A percentile compares a stretch with the other conserved stretches of the same genome.
These are phyloP conservation scores for Penelope pileata DNA, from an alignment of 2,113 vertebrate species.

Conservation along the genomic window DNA sequence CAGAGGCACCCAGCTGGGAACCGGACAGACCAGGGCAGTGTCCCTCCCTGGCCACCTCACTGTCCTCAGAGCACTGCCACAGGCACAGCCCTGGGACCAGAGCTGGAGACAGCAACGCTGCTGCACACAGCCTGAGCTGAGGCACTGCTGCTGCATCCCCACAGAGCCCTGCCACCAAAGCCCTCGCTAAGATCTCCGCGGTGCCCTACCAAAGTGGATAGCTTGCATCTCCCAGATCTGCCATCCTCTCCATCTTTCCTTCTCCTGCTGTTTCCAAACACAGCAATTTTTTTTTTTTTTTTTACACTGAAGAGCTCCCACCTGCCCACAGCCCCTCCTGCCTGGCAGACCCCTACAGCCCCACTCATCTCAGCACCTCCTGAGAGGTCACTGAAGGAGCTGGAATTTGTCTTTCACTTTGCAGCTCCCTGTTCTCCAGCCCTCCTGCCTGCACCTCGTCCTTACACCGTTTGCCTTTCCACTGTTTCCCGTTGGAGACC, in stretches of 20 bases:
- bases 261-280: background rate
- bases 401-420: background rate
- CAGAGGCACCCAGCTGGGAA: background rate
- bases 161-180: background rate
- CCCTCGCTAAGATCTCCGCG: background rate
- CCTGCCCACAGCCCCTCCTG: background rate
- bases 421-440: background rate
- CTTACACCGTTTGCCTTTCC: background rate
- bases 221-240: no score
- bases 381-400: background rate
- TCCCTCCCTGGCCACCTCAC: rapidly evolving
- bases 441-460: background rate
- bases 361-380: rapidly evolving
- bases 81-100: no score
- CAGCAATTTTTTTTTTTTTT: no score
- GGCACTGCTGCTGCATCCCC: background rate
- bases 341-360: background rate
- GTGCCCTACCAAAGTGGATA: background rate
- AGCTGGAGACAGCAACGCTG: background rate
- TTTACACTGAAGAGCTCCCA: background rate
- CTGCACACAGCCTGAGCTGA: background rate
- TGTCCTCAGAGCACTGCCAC: rapidly evolving
- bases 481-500: background rate
- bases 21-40: rapidly evolving
- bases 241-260: background rate